These are phyloP conservation scores for Muntiacus reevesi DNA, from an alignment of 2,113 vertebrate genomes.

Conservation along the genomic window DNA sequence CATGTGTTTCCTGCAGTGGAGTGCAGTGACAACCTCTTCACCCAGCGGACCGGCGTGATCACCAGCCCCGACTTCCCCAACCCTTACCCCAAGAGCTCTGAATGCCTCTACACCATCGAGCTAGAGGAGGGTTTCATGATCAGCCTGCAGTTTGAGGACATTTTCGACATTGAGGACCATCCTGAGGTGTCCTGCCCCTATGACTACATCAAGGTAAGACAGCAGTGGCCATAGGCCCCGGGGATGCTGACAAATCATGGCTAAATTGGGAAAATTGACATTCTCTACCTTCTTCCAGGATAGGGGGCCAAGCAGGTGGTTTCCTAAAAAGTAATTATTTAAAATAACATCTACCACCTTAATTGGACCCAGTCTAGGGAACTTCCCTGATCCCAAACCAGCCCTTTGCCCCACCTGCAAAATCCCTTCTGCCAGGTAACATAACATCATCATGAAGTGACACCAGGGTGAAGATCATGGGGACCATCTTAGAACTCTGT, in stretches of 20 bases:
- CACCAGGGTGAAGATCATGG: background rate
- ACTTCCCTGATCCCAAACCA: background rate
- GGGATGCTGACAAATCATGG: background rate
- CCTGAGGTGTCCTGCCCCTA: conserved; percentile 94
- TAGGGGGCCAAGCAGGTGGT: background rate
- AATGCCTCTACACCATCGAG: conserved; percentile 89
- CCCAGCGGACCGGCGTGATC: conserved; percentile 87
- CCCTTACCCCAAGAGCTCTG: conserved; percentile 93
- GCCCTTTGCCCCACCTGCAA: background rate
- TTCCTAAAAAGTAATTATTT: background rate
- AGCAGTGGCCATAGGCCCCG: background rate
- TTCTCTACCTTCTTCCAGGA: background rate
- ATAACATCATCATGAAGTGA: background rate
- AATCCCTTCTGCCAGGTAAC: background rate
- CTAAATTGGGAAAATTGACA: background rate
- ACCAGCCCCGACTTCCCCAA: conserved; percentile 90
- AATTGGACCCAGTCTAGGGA: background rate
- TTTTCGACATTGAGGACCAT: conserved; percentile 95
- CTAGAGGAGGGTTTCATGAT: conserved; percentile 91
- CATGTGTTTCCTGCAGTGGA: conserved; percentile 85
- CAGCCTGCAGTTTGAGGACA: conserved; percentile 88
- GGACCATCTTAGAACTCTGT: background rate
- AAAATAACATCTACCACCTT: background rate
- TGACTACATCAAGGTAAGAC: conserved; percentile 92
- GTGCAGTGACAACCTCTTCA: conserved; percentile 91